A percentile compares a stretch with the other conserved stretches of the same genome.
Evolutionary conservation across 2,797 vertebrate genomes (phyloP).

Genomic region (Pteronotus mesoamericanus): DNA sequence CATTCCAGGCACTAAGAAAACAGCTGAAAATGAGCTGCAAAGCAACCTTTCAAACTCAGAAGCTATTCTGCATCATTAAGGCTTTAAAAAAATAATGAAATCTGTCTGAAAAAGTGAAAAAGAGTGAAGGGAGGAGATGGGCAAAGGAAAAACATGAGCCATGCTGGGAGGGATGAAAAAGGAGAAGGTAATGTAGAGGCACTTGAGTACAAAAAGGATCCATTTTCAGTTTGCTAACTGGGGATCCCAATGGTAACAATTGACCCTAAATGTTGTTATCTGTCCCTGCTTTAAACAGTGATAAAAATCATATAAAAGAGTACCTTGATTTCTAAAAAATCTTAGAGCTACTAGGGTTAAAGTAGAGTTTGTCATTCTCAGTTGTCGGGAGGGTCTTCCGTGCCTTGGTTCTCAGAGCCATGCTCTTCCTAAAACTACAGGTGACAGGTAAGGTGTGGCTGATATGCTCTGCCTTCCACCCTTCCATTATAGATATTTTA

Average conservation of each 20-base stretch:
- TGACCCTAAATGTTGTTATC: neutral
- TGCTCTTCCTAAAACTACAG: neutral
- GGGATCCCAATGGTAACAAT: neutral
- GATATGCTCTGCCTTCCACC: neutral
- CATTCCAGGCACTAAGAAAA: neutral
- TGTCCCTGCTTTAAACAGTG: neutral
- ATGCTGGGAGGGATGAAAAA: neutral
- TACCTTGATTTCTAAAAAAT: neutral
- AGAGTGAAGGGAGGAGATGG: neutral
- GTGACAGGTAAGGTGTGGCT: neutral
- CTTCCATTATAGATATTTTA: neutral
- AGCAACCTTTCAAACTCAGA: neutral
- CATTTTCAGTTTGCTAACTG: neutral
- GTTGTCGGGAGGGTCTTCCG: neutral
- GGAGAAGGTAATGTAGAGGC: neutral
- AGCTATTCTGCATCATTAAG: neutral
- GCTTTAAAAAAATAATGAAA: neutral
- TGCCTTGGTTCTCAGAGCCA: neutral
- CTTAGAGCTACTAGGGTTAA: neutral
- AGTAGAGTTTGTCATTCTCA: neutral
- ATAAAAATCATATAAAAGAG: neutral
- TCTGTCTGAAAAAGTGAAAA: neutral
- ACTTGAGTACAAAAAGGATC: neutral
- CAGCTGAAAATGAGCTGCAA: neutral
- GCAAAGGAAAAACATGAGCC: neutral